These are phyloP conservation scores for Perdita meconis DNA, from an alignment of 2,888 invertebrate species.

Conservation along the genomic window DNA sequence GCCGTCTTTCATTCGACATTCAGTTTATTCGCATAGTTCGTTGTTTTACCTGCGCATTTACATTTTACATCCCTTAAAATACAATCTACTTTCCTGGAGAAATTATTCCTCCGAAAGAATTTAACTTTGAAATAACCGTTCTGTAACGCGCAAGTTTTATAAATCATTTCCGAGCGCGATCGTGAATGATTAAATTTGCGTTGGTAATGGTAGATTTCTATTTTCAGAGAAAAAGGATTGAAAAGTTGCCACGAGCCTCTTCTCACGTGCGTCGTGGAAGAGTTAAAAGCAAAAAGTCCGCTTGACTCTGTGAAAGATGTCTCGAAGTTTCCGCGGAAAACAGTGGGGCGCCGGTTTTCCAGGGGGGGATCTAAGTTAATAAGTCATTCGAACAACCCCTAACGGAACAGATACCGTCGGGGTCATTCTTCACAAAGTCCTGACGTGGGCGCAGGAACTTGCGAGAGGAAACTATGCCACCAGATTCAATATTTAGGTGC, in stretches of 20 bases:
- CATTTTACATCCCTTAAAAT: too few relatives aligned
- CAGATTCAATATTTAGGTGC: conserved; percentile 34
- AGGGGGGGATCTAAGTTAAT: conserved; percentile 62
- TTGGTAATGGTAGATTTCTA: background rate
- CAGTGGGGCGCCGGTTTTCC: conserved; percentile 39
- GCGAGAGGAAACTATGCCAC: conserved; percentile 40
- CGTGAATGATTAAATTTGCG: too few relatives aligned
- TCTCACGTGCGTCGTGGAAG: background rate
- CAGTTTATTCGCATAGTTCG: too few relatives aligned
- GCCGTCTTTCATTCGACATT: too few relatives aligned
- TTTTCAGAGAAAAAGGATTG: background rate
- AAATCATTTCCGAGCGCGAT: too few relatives aligned
- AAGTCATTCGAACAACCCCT: conserved; percentile 60
- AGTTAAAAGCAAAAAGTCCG: conserved; percentile 20
- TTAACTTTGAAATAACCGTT: background rate
- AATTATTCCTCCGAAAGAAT: too few relatives aligned
- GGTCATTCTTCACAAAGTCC: conserved; percentile 34
- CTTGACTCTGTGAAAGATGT: conserved; percentile 6
- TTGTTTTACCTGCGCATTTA: too few relatives aligned
- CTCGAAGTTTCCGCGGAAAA: conserved; percentile 34
- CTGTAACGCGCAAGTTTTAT: too few relatives aligned
- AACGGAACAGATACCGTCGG: conserved; percentile 30
- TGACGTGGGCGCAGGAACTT: background rate
- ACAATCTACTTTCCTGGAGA: too few relatives aligned
- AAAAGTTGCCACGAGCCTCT: conserved; percentile 6